Conservation (phyloP, 1,140 invertebrate species). For the Chionoecetes opilio region DNA sequence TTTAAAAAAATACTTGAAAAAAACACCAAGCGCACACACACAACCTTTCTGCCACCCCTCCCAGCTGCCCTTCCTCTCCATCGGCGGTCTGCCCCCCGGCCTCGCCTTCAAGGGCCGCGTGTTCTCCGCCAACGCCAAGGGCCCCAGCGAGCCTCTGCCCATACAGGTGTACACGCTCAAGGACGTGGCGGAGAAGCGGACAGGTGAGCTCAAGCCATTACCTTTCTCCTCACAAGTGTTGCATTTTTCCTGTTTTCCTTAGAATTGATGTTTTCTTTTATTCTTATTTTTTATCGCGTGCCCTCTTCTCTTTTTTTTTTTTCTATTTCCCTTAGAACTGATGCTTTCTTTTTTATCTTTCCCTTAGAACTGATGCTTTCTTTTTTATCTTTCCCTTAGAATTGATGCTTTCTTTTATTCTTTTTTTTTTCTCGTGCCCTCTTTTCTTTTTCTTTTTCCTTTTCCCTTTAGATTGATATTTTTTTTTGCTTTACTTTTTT, state of each 20-base stretch:
- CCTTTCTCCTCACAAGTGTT: neutral
- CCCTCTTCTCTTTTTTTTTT: too few species aligned
- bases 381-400: too few species aligned
- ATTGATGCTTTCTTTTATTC: too few species aligned
- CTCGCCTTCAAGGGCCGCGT: slow-evolving; percentile 35
- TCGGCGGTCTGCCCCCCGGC: slow-evolving; percentile 35
- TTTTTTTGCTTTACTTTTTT: too few species aligned
- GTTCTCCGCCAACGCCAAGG: slow-evolving; percentile 56
- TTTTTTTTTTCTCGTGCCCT: too few species aligned
- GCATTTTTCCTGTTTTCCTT: neutral
- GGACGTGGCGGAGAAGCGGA: slow-evolving; percentile 63
- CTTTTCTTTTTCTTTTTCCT: too few species aligned
- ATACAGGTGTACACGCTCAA: slow-evolving; percentile 57
- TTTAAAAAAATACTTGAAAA: too few species aligned
- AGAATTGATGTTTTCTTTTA: neutral
- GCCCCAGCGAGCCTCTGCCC: neutral
- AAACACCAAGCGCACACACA: too few species aligned
- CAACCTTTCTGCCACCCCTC: neutral
- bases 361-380: neutral
- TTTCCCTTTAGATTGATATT: too few species aligned
- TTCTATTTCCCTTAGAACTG: too few species aligned
- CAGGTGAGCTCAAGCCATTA: slow-evolving; percentile 29
- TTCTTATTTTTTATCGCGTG: too few species aligned
- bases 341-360: too few species aligned
- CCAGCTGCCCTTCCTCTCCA: slow-evolving; percentile 36